A percentile compares a stretch with the other conserved stretches of the same genome.
phyloP scores from a whole-genome alignment of 2,113 vertebrate genomes.

The Girardinichthys multiradiatus region DNA sequence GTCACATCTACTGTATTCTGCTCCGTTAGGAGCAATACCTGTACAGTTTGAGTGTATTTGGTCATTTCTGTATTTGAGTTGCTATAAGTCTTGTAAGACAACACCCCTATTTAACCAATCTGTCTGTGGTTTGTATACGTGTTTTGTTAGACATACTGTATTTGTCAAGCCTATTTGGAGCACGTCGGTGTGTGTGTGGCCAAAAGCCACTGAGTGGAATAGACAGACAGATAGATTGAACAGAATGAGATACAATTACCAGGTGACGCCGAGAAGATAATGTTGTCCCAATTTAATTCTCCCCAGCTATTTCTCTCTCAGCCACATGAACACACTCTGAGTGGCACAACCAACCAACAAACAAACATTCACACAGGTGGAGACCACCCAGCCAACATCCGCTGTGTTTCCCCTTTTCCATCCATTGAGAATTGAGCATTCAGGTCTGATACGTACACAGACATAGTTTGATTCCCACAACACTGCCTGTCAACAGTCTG shows the following conservation, averaged over 20 bases:
- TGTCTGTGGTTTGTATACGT: conserved; percentile 17
- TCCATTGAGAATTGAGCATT: conserved; percentile 31
- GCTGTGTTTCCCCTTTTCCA: conserved; percentile 25
- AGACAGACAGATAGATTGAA: conserved; percentile 82
- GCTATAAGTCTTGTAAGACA: background rate
- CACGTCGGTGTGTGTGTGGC: conserved; percentile 45
- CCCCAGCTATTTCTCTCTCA: conserved; percentile 19
- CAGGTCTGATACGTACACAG: conserved; percentile 1
- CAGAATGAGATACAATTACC: conserved; percentile 80
- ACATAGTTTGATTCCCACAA: conserved; percentile 13
- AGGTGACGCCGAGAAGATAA: conserved; percentile 77
- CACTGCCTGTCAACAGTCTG: conserved; percentile 1
- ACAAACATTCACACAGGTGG: too few relatives aligned
- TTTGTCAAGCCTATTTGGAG: background rate
- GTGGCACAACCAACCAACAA: background rate
- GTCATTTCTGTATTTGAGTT: background rate
- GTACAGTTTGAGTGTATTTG: conserved; percentile 10
- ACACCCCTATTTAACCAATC: background rate
- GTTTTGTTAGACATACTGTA: background rate
- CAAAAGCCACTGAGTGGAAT: conserved; percentile 68
- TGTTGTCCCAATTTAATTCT: conserved; percentile 70
- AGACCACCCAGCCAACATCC: conserved; percentile 44
- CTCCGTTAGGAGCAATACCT: conserved; percentile 4
- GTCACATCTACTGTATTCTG: too few relatives aligned
- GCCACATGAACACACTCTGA: background rate